phyloP scores from a whole-genome alignment of 2,797 vertebrate genomes.

The Sorex maritimensis region DNA sequence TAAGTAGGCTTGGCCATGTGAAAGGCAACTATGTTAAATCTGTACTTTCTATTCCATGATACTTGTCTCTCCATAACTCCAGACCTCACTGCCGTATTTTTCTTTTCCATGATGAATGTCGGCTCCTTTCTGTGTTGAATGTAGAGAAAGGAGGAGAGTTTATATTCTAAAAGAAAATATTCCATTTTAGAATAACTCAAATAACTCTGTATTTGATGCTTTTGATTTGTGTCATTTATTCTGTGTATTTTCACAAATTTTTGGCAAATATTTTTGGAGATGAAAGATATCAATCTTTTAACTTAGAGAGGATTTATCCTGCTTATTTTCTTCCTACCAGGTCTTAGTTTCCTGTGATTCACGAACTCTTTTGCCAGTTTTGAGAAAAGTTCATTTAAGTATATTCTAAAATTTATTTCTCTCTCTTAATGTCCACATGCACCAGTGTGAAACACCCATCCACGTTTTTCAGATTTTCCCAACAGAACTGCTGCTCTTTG shows the following conservation, averaged over 20 bases:
- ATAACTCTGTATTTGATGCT: neutral
- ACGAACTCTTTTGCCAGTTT: neutral
- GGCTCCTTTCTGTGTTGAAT: neutral
- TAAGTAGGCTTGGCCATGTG: too few relatives aligned
- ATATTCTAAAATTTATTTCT: neutral
- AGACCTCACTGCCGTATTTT: neutral
- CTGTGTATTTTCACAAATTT: neutral
- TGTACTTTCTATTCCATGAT: too few relatives aligned
- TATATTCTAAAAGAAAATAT: neutral
- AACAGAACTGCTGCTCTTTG: neutral
- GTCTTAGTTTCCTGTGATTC: neutral
- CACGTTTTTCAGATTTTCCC: neutral
- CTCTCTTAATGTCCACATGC: neutral
- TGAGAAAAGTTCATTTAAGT: conserved; percentile 8
- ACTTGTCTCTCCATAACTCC: neutral
- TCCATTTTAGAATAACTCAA: neutral
- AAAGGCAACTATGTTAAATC: too few relatives aligned
- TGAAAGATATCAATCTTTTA: neutral
- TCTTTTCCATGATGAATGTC: neutral
- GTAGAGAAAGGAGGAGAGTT: neutral
- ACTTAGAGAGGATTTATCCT: neutral
- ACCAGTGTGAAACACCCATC: neutral
- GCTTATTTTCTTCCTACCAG: neutral
- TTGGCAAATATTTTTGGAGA: neutral
- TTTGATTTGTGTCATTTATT: conserved; percentile 47